Evolutionary conservation across 2,888 invertebrate species (phyloP).

Genomic region (Cheilosia vulpina): DNA sequence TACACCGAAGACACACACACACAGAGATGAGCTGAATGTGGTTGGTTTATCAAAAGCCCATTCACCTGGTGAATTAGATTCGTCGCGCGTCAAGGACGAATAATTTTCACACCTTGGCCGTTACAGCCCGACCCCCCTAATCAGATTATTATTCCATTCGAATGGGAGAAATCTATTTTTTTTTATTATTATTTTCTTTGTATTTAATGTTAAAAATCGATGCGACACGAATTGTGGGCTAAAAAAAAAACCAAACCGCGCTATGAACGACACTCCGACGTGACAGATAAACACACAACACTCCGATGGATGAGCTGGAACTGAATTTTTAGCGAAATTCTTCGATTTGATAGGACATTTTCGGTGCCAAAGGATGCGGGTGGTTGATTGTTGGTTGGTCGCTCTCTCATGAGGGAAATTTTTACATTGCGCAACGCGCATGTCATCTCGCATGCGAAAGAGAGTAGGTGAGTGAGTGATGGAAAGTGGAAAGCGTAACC

Average conservation of each 20-base stretch:
- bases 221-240: slow-evolving; percentile 75
- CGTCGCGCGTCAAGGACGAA: slow-evolving; percentile 60
- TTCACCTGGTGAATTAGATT: slow-evolving; percentile 67
- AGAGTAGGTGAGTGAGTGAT: background rate
- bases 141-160: slow-evolving; percentile 47
- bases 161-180: slow-evolving; percentile 57
- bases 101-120: slow-evolving; percentile 53
- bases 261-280: slow-evolving; percentile 60
- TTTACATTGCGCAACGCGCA: slow-evolving; percentile 38
- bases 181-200: slow-evolving; percentile 17
- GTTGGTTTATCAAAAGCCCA: slow-evolving; percentile 57
- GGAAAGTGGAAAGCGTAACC: background rate
- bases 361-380: background rate
- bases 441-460: background rate
- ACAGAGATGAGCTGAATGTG: background rate
- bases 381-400: background rate
- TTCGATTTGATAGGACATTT: slow-evolving; percentile 10
- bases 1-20: background rate
- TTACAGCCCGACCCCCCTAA: slow-evolving; percentile 39
- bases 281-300: slow-evolving; percentile 78
- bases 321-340: slow-evolving; percentile 77
- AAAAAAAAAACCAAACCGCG: slow-evolving; percentile 35
- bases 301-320: slow-evolving; percentile 83
- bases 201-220: slow-evolving; percentile 78
- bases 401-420: slow-evolving; percentile 12